Base-by-base conservation (phyloP, 2,113 vertebrate species). In the Platanista minor region DNA sequence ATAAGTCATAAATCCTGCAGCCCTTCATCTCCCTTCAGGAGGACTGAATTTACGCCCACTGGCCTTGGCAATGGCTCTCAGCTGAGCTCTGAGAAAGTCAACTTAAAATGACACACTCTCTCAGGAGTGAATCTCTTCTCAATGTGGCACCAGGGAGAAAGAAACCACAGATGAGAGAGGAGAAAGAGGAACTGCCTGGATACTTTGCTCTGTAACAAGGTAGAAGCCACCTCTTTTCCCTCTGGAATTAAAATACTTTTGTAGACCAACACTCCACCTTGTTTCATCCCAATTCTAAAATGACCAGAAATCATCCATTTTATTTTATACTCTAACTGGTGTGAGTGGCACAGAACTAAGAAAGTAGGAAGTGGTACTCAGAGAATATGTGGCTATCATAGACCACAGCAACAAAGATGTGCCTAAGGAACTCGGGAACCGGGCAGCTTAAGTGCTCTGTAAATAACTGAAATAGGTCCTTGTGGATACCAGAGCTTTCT, bases 1-100 rank as follows among this genome's bases (percentile, higher is more conserved):
- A 96, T 98, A 98, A 98, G 98, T 97, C 94, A 99, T 99, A 98
- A 99, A 99, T 99, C 96, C 98, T 96, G 14, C 95, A 98, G 92
- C 97, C 98, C 96, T 98, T 98, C 98, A 98, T 98, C 98, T 98
- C 95, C 98, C 77, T 96, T 98, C 98, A 99, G 95, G 97, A 90
- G 29, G 93, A 97, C 97, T 97, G 97, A 98, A 99, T 99, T 99
- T 99, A 98, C 97, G 92, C 97, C 97, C 98, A 95, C 90, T 96
- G 97, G 98, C 94, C 78, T 78, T 98, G 97, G 98, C 98, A 98
- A 94, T 95, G 95, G 94, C 96, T 98, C 97, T 94, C 43, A 52
- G 17, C 96, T 98, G 82, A 82, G 98, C 97, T 97, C 12, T 0
- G 87, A 97, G 95, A 97, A 98, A 98, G 98, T 97, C 98, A 98